These are phyloP conservation scores for Volucella zonaria DNA, from an alignment of 2,888 invertebrate genomes.

Conservation along the genomic window DNA sequence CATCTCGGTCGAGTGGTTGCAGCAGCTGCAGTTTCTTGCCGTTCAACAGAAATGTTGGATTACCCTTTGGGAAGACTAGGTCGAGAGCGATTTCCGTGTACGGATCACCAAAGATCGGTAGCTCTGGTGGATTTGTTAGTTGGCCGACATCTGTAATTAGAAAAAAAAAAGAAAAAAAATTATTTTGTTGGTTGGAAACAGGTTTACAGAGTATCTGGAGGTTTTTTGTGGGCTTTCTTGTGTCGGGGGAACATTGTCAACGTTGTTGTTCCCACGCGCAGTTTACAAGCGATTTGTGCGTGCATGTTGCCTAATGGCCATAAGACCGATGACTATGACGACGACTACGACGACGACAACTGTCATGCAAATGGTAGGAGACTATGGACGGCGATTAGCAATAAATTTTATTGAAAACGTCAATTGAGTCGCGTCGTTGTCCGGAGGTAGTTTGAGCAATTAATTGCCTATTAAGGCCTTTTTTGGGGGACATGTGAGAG, in stretches of 20 bases:
- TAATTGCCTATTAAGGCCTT: too few relatives aligned
- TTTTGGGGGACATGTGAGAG: too few relatives aligned
- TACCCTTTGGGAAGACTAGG: constrained; percentile 91
- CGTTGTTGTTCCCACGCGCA: constrained; percentile 45
- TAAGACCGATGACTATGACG: too few relatives aligned
- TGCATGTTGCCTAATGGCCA: constrained; percentile 20
- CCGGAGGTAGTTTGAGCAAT: too few relatives aligned
- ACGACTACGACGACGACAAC: too few relatives aligned
- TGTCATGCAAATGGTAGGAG: constrained; percentile 5
- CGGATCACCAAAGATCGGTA: constrained; percentile 93
- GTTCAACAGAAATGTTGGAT: constrained; percentile 90
- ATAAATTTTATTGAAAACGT: constrained; percentile 12
- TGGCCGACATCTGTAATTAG: constrained; percentile 89
- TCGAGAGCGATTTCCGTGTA: constrained; percentile 90
- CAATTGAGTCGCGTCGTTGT: not conserved
- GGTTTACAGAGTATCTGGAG: constrained; percentile 9
- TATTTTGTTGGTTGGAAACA: constrained; percentile 24
- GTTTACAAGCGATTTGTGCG: constrained; percentile 31
- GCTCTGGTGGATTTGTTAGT: constrained; percentile 89
- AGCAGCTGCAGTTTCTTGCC: constrained; percentile 91
- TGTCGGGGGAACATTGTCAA: constrained; percentile 10
- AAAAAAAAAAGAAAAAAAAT: constrained; percentile 44
- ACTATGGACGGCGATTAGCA: not conserved
- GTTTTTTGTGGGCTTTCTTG: constrained; percentile 20
- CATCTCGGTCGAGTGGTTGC: constrained; percentile 92